Base-by-base conservation (phyloP, 1,140 invertebrate genomes). In the Drosophila busckii region DNA sequence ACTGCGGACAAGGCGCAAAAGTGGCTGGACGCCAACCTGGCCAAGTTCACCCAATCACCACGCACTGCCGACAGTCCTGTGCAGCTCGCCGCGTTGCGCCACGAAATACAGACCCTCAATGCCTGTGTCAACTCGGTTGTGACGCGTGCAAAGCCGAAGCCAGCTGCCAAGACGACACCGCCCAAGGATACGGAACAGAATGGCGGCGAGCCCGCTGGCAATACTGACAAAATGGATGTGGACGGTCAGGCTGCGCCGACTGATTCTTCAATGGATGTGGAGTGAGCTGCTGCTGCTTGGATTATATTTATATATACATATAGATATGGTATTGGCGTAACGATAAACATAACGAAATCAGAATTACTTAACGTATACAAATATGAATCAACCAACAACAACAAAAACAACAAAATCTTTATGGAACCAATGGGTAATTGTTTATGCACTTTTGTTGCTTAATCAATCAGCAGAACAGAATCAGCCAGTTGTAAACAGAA, bases 21-120 rank as follows among this genome's bases (percentile, higher is more conserved):
- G 54, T 98, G 95, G 95, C 88, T 96, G 12, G 94, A 97, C 44
- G 88, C 90, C 32, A 91, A 93, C 58, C 88, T 93, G 31, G 88
- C 89, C 23, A 88, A 91, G 32, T 89, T 94, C 22, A 89, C 88
- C 8, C 89, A 89, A 66, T 87, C 91, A 42, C 89, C 92, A 53
- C 90, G 90, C 66, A 90, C 92, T 67, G 86, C 91, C 73, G 88
- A 92, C 86, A 93, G 95, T 28, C 91, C 93, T 5, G 89, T 97
- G 46, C 92, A 93, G 54, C 90, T 92, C n/a, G 90, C 91, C 22
- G 92, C 95, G 75, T 94, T 98, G 48, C 90, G 92, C 32, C 88
- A 91, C 46, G 93, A 95, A 84, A 91, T 91, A 89, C 90, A 93
- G 31, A 70, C 71, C 0, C 32, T 87, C 10, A 73, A 67, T 22